These are phyloP conservation scores for Cacoxenus indagator DNA, from an alignment of 2,888 invertebrate species.

Conservation along the genomic window DNA sequence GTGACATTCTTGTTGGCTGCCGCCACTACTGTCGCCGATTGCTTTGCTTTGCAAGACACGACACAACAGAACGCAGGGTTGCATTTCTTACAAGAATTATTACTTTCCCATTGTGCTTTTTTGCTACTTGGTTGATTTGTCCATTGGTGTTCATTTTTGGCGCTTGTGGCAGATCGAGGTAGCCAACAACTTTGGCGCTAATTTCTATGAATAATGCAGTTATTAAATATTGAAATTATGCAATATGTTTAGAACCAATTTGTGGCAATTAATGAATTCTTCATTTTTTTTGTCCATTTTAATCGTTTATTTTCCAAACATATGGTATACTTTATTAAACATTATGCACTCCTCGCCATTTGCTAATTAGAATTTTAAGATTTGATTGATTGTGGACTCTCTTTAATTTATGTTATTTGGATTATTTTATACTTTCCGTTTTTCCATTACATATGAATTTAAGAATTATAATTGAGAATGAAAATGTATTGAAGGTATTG, in stretches of 20 bases:
- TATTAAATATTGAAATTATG: no score
- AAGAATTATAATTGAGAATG: slow-evolving; percentile 66
- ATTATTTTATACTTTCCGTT: slow-evolving; percentile 42
- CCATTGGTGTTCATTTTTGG: slow-evolving; percentile 14
- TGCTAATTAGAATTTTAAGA: slow-evolving; percentile 31
- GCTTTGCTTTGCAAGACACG: slow-evolving; percentile 31
- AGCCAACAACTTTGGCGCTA: slow-evolving; percentile 16
- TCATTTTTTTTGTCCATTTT: background rate
- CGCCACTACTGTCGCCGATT: slow-evolving; percentile 16
- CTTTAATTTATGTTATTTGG: slow-evolving; percentile 26
- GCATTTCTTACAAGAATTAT: slow-evolving; percentile 39
- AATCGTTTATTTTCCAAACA: background rate
- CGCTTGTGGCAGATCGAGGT: no score
- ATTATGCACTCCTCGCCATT: background rate
- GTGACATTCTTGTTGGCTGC: slow-evolving; percentile 64
- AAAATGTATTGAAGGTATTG: slow-evolving; percentile 46
- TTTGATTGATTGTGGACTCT: background rate
- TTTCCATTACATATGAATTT: background rate
- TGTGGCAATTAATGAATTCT: background rate
- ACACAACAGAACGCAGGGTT: no score
- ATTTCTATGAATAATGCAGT: background rate
- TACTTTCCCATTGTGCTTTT: background rate
- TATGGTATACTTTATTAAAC: background rate
- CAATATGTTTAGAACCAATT: no score
- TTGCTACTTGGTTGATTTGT: slow-evolving; percentile 14